Conservation (phyloP, 2,797 vertebrate species). For the Hypotaenidia philippensis region DNA sequence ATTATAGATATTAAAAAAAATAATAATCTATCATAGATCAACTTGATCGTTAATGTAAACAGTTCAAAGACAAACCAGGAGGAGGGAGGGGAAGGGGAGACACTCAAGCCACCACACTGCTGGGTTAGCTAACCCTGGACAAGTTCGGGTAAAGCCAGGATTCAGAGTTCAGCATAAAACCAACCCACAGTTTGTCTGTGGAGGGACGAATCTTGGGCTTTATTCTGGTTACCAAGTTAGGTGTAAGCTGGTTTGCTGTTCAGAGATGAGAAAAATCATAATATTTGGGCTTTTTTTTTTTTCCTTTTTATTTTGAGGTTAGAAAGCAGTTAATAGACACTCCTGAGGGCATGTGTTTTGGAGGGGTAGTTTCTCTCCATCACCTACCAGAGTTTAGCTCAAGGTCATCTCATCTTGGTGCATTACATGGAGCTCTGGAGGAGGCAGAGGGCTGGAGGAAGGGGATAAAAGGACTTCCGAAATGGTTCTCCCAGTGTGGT, state of each 20-base stretch:
- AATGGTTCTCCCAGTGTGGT: conserved; percentile 68
- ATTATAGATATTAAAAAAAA: conserved; percentile 73
- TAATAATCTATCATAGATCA: conserved; percentile 71
- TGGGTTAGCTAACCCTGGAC: conserved; percentile 4
- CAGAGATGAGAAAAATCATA: background rate
- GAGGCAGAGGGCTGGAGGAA: conserved; percentile 71
- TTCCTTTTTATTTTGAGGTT: background rate
- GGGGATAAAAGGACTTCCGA: conserved; percentile 81
- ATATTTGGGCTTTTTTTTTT: rapidly evolving
- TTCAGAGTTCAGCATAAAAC: background rate
- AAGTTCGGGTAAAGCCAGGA: conserved; percentile 43
- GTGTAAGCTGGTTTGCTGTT: background rate
- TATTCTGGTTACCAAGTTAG: background rate
- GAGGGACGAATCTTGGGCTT: background rate
- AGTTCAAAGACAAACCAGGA: conserved; percentile 34
- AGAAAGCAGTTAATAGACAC: background rate
- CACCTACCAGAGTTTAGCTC: conserved; percentile 71
- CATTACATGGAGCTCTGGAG: conserved; percentile 66
- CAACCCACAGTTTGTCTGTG: background rate
- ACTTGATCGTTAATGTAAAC: conserved; percentile 73
- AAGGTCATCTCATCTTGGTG: conserved; percentile 75
- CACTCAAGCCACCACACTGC: background rate
- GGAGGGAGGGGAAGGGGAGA: background rate
- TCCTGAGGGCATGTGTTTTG: background rate
- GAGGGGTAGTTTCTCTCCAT: conserved; percentile 62